Conservation (phyloP, 2,797 vertebrate species). For the Chelmon rostratus region DNA sequence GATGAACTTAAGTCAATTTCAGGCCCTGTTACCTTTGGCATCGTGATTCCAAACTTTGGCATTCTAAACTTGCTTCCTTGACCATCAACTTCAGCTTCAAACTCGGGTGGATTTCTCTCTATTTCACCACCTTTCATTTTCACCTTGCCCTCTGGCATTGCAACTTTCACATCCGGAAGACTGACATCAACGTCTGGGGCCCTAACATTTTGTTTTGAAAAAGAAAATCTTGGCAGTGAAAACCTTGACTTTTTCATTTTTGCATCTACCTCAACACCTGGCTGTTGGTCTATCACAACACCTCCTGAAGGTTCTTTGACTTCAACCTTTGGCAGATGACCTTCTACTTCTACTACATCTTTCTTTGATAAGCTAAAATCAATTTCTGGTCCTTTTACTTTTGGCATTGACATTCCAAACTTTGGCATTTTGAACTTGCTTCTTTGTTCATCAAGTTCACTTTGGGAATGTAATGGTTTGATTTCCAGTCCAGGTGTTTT, state of each 20-base stretch:
- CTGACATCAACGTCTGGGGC: slow-evolving; percentile 52
- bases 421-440: slow-evolving; percentile 58
- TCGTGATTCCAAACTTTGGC: slow-evolving; percentile 51
- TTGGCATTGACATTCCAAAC: slow-evolving; percentile 43
- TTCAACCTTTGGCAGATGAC: slow-evolving; percentile 18
- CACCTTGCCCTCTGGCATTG: slow-evolving; percentile 45
- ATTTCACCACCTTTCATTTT: slow-evolving; percentile 35
- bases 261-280: slow-evolving; percentile 39
- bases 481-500: not conserved
- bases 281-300: slow-evolving; percentile 32
- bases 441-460: slow-evolving; percentile 35
- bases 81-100: not conserved
- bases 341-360: slow-evolving; percentile 56
- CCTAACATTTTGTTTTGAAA: slow-evolving; percentile 72
- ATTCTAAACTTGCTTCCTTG: slow-evolving; percentile 58
- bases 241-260: slow-evolving; percentile 66
- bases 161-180: slow-evolving; percentile 30
- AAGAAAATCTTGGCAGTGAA: slow-evolving; percentile 71
- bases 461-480: not conserved
- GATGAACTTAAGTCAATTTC: slow-evolving; percentile 44
- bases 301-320: slow-evolving; percentile 19
- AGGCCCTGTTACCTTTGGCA: slow-evolving; percentile 39
- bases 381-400: slow-evolving; percentile 44
- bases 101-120: not conserved
- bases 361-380: slow-evolving; percentile 51